Conservation (phyloP, 1,140 invertebrate species). For the Phymastichus coffea region DNA sequence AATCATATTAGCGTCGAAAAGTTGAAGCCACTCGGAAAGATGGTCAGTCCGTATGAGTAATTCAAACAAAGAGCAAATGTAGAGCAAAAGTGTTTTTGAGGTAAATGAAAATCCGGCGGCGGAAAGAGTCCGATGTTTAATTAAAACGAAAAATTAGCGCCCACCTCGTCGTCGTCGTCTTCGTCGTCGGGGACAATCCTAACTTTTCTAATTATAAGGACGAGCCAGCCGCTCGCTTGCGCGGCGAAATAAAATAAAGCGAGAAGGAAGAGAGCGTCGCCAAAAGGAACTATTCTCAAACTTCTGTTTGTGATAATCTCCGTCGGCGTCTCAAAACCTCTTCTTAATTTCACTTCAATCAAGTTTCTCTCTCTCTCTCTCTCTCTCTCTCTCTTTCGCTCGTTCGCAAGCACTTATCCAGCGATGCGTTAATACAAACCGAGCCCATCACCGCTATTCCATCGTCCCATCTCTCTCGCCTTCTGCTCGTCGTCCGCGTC, state of each 20-base stretch:
- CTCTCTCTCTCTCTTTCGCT: constrained; percentile 10
- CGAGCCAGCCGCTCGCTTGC: too few species aligned
- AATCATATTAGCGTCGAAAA: too few species aligned
- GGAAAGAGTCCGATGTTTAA: constrained; percentile 1
- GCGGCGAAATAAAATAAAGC: not conserved
- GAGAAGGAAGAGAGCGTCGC: not conserved
- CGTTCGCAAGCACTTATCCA: constrained; percentile 14
- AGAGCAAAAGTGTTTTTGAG: too few species aligned
- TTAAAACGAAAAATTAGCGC: constrained; percentile 4
- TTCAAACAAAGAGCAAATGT: too few species aligned
- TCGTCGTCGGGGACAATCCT: not conserved
- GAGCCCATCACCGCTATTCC: constrained; percentile 5
- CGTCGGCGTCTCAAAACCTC: constrained; percentile 2
- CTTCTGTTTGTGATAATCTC: constrained; percentile 22
- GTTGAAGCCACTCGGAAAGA: too few species aligned
- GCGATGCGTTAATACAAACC: constrained; percentile 12
- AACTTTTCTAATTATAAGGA: constrained; percentile 21
- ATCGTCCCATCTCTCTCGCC: not conserved
- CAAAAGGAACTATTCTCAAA: constrained; percentile 11
- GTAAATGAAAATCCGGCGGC: too few species aligned
- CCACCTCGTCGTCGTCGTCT: not conserved
- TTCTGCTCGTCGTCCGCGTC: not conserved
- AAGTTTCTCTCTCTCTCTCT: too few species aligned
- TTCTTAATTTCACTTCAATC: constrained; percentile 24
- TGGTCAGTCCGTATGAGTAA: too few species aligned